phyloP scores from a whole-genome alignment of 2,888 invertebrate species.

The Netelia virgata region DNA sequence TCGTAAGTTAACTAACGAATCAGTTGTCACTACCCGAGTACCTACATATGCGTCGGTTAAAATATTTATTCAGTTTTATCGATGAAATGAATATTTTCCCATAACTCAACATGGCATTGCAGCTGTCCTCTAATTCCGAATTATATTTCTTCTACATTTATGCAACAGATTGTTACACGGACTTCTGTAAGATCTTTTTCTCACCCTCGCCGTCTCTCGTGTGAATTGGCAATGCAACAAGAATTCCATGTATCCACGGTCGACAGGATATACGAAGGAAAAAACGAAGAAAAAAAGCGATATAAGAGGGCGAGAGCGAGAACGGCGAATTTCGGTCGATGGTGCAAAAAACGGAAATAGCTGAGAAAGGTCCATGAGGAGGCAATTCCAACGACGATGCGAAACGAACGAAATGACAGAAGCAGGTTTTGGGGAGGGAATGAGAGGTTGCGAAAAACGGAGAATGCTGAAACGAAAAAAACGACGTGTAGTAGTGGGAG shows the following conservation, averaged over 20 bases:
- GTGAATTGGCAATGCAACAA: conserved; percentile 59
- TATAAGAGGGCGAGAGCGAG: conserved; percentile 6
- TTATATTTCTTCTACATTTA: conserved; percentile 3
- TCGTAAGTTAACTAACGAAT: not conserved
- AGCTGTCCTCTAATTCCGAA: not conserved
- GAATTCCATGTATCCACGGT: conserved; percentile 48
- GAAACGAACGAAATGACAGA: conserved; percentile 40
- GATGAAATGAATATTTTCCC: not conserved
- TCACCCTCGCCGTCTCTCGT: conserved; percentile 44
- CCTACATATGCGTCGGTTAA: too few relatives aligned
- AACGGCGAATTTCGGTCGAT: conserved; percentile 55
- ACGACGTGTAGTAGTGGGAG: conserved; percentile 41
- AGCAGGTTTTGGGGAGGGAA: not conserved
- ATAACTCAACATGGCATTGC: not conserved
- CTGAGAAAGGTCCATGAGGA: conserved; percentile 37
- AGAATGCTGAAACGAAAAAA: conserved; percentile 45
- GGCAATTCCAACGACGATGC: conserved; percentile 46
- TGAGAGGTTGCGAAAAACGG: conserved; percentile 27
- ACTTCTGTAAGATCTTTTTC: conserved; percentile 33
- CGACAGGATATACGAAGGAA: conserved; percentile 48
- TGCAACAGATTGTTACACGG: conserved; percentile 24
- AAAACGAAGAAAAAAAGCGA: conserved; percentile 30
- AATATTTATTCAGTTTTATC: not conserved
- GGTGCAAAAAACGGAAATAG: conserved; percentile 58
- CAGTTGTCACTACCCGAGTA: too few relatives aligned